These are phyloP conservation scores for Pseudonaja textilis DNA, from an alignment of 2,113 vertebrate species.

Conservation along the genomic window DNA sequence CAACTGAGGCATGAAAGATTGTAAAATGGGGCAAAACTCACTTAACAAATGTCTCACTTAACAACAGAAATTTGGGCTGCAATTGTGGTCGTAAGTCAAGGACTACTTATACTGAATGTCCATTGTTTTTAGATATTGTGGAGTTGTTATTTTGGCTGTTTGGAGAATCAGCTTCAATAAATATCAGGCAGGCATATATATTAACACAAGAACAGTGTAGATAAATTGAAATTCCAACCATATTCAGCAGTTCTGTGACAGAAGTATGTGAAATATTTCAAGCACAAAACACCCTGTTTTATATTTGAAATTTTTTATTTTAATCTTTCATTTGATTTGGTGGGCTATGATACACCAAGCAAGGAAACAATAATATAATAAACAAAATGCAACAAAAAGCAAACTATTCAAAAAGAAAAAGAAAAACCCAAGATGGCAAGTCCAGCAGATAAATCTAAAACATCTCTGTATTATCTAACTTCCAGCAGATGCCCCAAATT, in stretches of 20 bases:
- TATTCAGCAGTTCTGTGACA: background rate
- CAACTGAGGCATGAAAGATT: no score
- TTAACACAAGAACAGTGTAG: background rate
- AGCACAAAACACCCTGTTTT: background rate
- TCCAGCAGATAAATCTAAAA: background rate
- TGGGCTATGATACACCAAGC: background rate
- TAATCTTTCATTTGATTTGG: background rate
- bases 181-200: background rate
- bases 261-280: background rate
- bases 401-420: background rate
- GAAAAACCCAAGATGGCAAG: background rate
- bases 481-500: background rate
- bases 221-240: background rate
- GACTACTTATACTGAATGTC: background rate
- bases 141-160: background rate
- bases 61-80: no score
- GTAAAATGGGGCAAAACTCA: no score
- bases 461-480: background rate
- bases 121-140: background rate
- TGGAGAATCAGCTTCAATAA: background rate
- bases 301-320: background rate
- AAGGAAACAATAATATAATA: background rate
- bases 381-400: background rate
- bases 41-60: no score
- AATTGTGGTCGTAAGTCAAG: no score